Conservation (phyloP, 2,888 invertebrate genomes). For the Deroplatys truncata region DNA sequence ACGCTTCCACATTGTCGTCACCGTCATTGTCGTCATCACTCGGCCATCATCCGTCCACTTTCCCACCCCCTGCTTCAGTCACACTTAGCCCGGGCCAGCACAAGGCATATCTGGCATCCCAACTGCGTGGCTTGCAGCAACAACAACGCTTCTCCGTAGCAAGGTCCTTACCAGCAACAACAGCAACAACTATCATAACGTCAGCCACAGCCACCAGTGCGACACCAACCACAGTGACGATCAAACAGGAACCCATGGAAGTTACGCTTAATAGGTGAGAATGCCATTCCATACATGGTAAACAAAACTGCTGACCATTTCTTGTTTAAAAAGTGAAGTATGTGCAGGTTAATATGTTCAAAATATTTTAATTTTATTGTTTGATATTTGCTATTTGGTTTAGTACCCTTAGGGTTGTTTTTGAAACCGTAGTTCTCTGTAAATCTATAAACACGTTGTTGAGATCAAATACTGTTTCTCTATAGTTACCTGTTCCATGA, state of each 20-base stretch:
- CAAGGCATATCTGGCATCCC: not conserved
- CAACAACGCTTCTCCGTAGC: not conserved
- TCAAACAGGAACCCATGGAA: slow-evolving; percentile 27
- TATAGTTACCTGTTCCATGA: too few relatives aligned
- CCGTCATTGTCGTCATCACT: not conserved
- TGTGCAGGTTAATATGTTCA: too few relatives aligned
- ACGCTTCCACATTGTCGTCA: not conserved
- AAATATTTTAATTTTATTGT: too few relatives aligned
- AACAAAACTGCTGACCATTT: too few relatives aligned
- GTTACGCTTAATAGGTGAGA: slow-evolving; percentile 27
- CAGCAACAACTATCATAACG: not conserved
- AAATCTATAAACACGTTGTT: too few relatives aligned
- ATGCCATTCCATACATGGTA: too few relatives aligned
- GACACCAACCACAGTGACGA: not conserved
- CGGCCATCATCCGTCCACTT: slow-evolving; percentile 11
- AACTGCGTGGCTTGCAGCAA: not conserved
- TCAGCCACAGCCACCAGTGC: not conserved
- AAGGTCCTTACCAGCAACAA: not conserved
- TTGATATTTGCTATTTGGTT: too few relatives aligned
- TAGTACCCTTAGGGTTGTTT: too few relatives aligned
- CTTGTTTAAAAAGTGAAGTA: too few relatives aligned
- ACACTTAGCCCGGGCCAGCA: not conserved
- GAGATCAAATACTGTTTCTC: too few relatives aligned
- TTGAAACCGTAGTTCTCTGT: too few relatives aligned
- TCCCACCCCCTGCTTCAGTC: slow-evolving; percentile 7